phyloP scores from a whole-genome alignment of 2,113 vertebrate species.

The Tyrannus savana region DNA sequence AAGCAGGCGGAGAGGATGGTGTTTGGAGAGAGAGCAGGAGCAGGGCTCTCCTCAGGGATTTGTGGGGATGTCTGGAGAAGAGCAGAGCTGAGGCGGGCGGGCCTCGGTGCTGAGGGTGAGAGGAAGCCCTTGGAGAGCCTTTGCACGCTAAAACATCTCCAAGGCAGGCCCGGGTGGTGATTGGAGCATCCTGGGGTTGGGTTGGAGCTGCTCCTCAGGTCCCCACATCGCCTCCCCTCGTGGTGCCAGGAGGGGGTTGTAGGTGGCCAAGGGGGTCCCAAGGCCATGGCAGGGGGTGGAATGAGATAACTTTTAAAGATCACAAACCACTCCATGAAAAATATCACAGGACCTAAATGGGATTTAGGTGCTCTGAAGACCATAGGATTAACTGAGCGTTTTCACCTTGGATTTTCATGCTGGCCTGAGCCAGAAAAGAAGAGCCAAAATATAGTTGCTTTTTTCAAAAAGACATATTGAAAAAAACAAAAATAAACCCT shows the following conservation, averaged over 20 bases:
- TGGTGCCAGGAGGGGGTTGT: rapidly evolving
- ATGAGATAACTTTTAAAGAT: background rate
- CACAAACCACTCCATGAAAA: background rate
- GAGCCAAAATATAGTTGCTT: background rate
- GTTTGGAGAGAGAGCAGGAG: background rate
- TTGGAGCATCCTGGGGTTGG: background rate
- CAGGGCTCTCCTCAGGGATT: background rate
- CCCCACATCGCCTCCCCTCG: rapidly evolving
- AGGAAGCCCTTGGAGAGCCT: conserved; percentile 22
- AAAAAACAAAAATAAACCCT: conserved; percentile 38
- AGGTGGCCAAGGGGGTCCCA: background rate
- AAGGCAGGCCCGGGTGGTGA: background rate
- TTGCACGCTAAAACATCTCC: background rate
- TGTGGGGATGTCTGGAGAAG: background rate
- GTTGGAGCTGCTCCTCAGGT: background rate
- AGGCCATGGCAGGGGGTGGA: background rate
- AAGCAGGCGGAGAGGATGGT: background rate
- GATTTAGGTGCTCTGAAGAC: background rate
- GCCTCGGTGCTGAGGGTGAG: rapidly evolving
- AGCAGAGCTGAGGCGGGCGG: background rate
- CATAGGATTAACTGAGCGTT: background rate
- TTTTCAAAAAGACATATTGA: conserved; percentile 24
- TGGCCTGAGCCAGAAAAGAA: background rate
- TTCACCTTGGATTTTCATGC: background rate
- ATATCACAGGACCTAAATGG: background rate